A percentile compares a stretch with the other conserved stretches of the same genome.
Evolutionary conservation across 2,888 invertebrate species (phyloP).

Genomic region (Abrostola tripartita): DNA sequence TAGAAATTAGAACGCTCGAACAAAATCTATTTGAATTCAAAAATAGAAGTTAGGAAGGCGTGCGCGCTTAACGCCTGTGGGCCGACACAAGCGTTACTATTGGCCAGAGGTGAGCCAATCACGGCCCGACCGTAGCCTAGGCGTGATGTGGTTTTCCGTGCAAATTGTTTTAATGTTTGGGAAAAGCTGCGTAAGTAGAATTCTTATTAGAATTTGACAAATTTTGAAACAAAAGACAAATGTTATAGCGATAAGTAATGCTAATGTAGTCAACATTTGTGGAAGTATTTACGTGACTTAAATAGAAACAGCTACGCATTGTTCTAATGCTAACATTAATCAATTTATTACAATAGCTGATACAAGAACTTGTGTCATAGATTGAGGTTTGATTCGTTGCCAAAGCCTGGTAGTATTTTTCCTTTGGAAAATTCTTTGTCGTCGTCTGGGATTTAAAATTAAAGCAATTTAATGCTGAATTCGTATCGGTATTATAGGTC

Average conservation of each 20-base stretch:
- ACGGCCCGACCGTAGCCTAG: slow-evolving; percentile 73
- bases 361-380: too few species aligned
- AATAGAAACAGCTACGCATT: background rate
- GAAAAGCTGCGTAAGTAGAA: slow-evolving; percentile 46
- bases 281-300: background rate
- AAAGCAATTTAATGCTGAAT: too few species aligned
- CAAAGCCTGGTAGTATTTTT: too few species aligned
- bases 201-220: slow-evolving; percentile 22
- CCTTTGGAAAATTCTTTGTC: too few species aligned
- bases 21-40: slow-evolving; percentile 77
- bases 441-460: too few species aligned
- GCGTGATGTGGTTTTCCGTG: slow-evolving; percentile 74
- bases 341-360: too few species aligned
- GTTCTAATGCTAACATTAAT: too few species aligned
- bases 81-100: slow-evolving; percentile 77
- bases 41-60: slow-evolving; percentile 85
- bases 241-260: background rate
- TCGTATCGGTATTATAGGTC: too few species aligned
- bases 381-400: too few species aligned
- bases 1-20: slow-evolving; percentile 64
- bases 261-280: background rate
- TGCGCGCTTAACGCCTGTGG: slow-evolving; percentile 70
- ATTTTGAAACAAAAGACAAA: background rate
- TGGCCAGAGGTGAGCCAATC: slow-evolving; percentile 81
- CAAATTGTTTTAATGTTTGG: slow-evolving; percentile 50